Percentiles rank a stretch among this genome's conserved stretches.
These are phyloP conservation scores for Corapipo altera DNA, from an alignment of 2,113 vertebrate genomes.

Conservation along the genomic window DNA sequence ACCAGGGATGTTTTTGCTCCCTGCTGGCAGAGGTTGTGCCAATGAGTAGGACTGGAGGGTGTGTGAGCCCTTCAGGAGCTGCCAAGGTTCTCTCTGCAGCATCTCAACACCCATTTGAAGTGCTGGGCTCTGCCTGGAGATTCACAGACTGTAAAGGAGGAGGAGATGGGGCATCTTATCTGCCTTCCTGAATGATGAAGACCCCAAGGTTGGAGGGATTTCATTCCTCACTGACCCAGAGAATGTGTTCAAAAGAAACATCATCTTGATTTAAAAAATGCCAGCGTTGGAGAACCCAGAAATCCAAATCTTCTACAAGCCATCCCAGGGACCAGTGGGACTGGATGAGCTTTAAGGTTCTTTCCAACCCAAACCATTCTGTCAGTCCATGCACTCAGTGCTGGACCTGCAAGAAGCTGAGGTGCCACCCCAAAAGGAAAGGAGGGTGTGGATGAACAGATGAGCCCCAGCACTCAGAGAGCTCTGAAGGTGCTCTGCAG, in stretches of 20 bases:
- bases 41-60: not conserved
- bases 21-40: not conserved
- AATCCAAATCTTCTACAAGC: not conserved
- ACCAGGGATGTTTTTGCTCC: too few species aligned
- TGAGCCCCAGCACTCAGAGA: not conserved
- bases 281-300: not conserved
- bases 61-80: not conserved
- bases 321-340: fast-evolving
- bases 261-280: not conserved
- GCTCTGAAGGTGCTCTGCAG: not conserved
- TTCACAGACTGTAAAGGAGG: not conserved
- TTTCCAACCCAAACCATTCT: not conserved
- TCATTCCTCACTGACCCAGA: not conserved
- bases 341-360: not conserved
- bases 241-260: fast-evolving
- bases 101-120: not conserved
- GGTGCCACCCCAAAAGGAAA: not conserved
- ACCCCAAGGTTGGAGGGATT: not conserved
- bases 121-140: not conserved
- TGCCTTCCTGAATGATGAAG: not conserved
- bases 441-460: not conserved
- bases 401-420: too few species aligned
- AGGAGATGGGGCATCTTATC: not conserved
- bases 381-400: not conserved
- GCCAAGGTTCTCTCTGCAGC: not conserved